Evolutionary conservation across 1,140 invertebrate genomes (phyloP).

Genomic region (Pseudomyrmex flavicornis): DNA sequence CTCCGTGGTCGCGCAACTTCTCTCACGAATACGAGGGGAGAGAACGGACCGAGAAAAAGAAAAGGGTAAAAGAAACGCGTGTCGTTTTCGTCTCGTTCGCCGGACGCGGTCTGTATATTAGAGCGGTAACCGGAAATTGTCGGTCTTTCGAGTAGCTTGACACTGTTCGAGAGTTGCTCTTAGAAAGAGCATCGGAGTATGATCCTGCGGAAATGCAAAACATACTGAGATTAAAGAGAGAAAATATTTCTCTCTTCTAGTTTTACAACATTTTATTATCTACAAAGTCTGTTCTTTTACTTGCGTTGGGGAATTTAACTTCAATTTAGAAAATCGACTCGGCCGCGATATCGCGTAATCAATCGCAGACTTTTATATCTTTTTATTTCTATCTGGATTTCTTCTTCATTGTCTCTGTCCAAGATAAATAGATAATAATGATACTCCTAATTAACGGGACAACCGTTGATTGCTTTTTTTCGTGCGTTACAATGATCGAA

Average conservation of each 20-base stretch:
- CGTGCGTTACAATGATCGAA: constrained; percentile 64
- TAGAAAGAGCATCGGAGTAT: neutral
- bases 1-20: constrained; percentile 39
- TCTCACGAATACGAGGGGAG: constrained; percentile 7
- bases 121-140: constrained; percentile 66
- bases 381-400: neutral
- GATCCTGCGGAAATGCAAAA: neutral
- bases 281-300: neutral
- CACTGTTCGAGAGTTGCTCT: constrained; percentile 28
- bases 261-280: neutral
- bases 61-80: constrained; percentile 21
- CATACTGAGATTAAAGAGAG: too few species aligned
- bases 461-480: constrained; percentile 55
- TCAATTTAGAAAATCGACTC: neutral
- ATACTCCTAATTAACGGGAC: constrained; percentile 62
- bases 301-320: too few species aligned
- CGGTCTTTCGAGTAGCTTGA: constrained; percentile 43
- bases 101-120: constrained; percentile 32
- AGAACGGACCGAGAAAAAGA: neutral
- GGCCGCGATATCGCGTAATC: neutral
- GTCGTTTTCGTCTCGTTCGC: constrained; percentile 57
- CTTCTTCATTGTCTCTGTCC: constrained; percentile 20
- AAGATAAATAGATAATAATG: constrained; percentile 46
- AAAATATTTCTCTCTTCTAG: neutral
- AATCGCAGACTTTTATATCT: neutral